Conservation (phyloP, 2,113 vertebrate genomes). For the Pseudopipra pipra region DNA sequence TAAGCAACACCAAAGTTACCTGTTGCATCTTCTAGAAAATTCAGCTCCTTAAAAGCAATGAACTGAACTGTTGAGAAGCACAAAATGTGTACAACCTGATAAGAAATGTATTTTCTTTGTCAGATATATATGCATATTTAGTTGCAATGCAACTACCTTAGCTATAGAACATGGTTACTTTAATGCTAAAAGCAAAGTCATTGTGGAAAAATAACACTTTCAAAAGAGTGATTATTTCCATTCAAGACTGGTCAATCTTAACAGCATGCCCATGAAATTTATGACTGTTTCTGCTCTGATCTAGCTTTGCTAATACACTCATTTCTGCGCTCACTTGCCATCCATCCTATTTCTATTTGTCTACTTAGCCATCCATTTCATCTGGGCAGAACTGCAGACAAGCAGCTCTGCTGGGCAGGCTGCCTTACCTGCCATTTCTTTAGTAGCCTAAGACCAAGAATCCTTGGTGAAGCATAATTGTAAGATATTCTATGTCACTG, state of each 20-base stretch:
- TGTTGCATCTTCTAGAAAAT: not conserved
- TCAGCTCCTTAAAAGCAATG: not conserved
- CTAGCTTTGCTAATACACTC: not conserved
- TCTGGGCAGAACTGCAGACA: not conserved
- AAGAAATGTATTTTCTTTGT: not conserved
- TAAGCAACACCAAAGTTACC: not conserved
- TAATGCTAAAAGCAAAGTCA: not conserved
- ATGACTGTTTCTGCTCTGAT: not conserved
- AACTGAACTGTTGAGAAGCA: not conserved
- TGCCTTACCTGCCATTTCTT: not conserved
- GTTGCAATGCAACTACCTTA: not conserved
- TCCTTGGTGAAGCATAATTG: not conserved
- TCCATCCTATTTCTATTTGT: not conserved
- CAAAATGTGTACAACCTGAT: not conserved
- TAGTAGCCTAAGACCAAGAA: not conserved
- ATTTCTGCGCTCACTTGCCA: not conserved
- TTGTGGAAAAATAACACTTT: not conserved
- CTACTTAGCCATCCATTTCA: not conserved
- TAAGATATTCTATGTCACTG: not conserved
- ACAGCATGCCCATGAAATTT: not conserved
- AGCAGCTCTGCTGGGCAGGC: not conserved
- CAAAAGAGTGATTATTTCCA: not conserved
- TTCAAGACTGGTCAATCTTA: not conserved
- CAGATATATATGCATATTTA: not conserved
- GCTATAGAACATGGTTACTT: not conserved